Conservation (phyloP, 1,140 invertebrate genomes). For the Magallana ariakensis region DNA sequence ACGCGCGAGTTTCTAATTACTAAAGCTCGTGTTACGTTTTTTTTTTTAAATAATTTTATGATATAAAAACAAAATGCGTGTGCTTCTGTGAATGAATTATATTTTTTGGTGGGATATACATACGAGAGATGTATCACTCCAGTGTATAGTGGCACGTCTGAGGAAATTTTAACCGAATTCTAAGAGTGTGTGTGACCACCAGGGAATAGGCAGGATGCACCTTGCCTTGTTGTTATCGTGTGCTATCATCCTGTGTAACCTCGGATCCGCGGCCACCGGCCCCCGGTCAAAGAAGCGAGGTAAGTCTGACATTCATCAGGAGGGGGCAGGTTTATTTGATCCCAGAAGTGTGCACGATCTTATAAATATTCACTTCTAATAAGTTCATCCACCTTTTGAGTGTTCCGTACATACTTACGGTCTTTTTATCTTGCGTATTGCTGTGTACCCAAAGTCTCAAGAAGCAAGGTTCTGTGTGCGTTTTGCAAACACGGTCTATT, state of each 20-base stretch:
- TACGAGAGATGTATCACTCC: background rate
- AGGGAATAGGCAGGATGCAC: background rate
- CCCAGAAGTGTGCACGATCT: background rate
- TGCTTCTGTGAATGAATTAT: slow-evolving; percentile 1
- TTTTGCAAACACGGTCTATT: background rate
- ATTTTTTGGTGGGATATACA: slow-evolving; percentile 12
- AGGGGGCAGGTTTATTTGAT: background rate
- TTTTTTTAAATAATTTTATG: background rate
- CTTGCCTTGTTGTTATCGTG: background rate
- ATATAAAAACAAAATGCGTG: background rate
- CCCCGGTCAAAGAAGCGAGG: slow-evolving; percentile 9
- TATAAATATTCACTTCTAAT: background rate
- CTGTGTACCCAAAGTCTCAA: background rate
- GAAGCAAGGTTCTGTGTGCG: background rate
- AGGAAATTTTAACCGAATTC: background rate
- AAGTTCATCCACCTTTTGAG: background rate
- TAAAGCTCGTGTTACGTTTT: background rate
- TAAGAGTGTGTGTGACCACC: slow-evolving; percentile 21
- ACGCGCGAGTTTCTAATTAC: background rate
- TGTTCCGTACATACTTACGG: background rate
- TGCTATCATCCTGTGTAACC: background rate
- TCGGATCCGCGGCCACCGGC: background rate
- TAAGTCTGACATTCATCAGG: background rate
- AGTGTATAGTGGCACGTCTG: slow-evolving; percentile 11
- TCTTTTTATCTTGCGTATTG: background rate